phyloP scores from a whole-genome alignment of 1,140 invertebrate genomes.

The Drosophila sp. region DNA sequence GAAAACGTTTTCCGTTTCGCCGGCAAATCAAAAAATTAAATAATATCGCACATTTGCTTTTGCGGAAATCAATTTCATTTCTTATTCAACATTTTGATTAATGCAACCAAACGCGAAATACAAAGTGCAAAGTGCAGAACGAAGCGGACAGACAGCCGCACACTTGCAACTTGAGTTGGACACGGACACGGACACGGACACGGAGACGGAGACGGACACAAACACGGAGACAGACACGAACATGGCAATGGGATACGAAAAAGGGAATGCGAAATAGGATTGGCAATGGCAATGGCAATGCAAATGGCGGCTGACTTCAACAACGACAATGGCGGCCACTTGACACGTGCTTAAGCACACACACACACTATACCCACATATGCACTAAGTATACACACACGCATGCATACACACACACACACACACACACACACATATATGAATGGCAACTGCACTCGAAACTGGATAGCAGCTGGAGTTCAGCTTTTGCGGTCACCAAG shows the following conservation, averaged over 20 bases:
- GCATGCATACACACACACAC: slow-evolving; percentile 26
- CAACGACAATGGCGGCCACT: slow-evolving; percentile 61
- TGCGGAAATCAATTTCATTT: slow-evolving; percentile 74
- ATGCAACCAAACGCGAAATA: slow-evolving; percentile 45
- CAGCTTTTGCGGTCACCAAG: slow-evolving; percentile 59
- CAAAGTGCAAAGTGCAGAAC: slow-evolving; percentile 45
- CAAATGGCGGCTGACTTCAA: neutral
- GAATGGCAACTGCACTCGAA: slow-evolving; percentile 11
- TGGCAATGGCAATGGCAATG: slow-evolving; percentile 16
- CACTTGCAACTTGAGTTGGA: slow-evolving; percentile 6
- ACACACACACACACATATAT: neutral
- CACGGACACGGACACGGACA: neutral
- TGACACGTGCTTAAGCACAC: slow-evolving; percentile 69
- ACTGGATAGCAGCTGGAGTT: slow-evolving; percentile 38
- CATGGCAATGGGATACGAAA: slow-evolving; percentile 15
- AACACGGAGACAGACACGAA: too few relatives aligned
- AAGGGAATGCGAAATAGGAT: slow-evolving; percentile 5
- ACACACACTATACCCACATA: slow-evolving; percentile 7
- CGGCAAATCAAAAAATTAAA: slow-evolving; percentile 61
- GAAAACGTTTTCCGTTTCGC: slow-evolving; percentile 45
- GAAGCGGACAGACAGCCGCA: slow-evolving; percentile 27
- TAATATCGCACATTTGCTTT: slow-evolving; percentile 75
- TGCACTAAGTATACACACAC: neutral
- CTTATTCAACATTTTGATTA: slow-evolving; percentile 83
- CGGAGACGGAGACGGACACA: neutral